Evolutionary conservation across 2,888 invertebrate species (phyloP), one percentile per base, ranked within the genome.

Genomic region (Papilio demoleus): DNA sequence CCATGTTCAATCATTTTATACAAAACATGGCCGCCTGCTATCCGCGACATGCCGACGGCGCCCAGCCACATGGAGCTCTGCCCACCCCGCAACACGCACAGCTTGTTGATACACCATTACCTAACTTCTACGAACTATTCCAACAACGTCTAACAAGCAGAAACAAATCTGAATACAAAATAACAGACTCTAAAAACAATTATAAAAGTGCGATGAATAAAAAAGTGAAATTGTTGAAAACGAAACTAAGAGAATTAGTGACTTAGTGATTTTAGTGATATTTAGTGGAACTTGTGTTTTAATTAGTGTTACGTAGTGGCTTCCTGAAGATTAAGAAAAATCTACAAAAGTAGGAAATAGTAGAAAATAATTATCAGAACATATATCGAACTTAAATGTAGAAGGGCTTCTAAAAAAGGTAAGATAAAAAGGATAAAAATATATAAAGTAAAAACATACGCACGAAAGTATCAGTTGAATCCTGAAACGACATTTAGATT

Each of bases 1-100:
- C 97, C 1, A 97, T 97, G 96, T 97, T 97, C 84, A 94, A 95
- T 71, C 94, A 95, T 62, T 97, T 96, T 84, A 92, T 95, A 65
- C 94, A 95, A 74, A 93, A 93, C 79, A 90, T 91, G 90, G 83
- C 87, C 0, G 74, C 76, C 0, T 70, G 79, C 19, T 79, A 78
- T 71, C 73, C 50, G 4, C 64, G 64, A 2, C 53, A 27, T 2
- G 38, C 24, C 1, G 64, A 76, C 24, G 75, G 74, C 38, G 72
- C 74, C 3, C 76, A 76, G 14, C 65, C 71, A 9, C 65, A 68
- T 27, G 27, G 36, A 17, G 17, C 61, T 74, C 65, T 56, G 71
- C 70, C 17, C 73, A 73, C 22, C 31, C 53, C 6, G 40, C 68
- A 47, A 38, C 65, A 65, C 60, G 42, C 38, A 22, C 17, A 70